phyloP scores from a whole-genome alignment of 92 coral and sea anemone genomes.

The Palythoa grandiflora region DNA sequence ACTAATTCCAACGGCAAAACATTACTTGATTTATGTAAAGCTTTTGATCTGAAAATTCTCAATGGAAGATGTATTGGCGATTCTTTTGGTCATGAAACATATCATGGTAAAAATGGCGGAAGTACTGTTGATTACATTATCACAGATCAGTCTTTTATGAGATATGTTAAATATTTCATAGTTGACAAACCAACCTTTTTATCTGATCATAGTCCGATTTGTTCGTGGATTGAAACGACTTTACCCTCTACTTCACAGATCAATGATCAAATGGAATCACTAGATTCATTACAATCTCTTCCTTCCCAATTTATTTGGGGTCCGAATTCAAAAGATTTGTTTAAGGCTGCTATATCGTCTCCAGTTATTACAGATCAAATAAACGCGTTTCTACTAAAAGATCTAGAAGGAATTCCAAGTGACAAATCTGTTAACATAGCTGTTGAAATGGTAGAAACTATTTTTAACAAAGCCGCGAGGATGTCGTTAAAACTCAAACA shows the following conservation, averaged over 20 bases:
- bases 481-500: too few relatives aligned
- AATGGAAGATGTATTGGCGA: conserved; percentile 67
- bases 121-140: conserved; percentile 51
- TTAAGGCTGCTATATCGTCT: background rate
- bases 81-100: conserved; percentile 52
- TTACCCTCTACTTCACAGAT: background rate
- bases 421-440: too few relatives aligned
- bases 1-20: conserved; percentile 46
- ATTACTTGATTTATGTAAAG: conserved; percentile 55
- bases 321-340: background rate
- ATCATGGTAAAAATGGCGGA: conserved; percentile 45
- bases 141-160: conserved; percentile 43
- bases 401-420: too few relatives aligned
- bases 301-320: background rate
- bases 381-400: background rate
- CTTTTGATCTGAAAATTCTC: conserved; percentile 43
- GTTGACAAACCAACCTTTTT: conserved; percentile 17
- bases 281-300: background rate
- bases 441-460: too few relatives aligned
- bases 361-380: background rate
- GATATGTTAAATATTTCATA: conserved; percentile 22
- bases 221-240: background rate
- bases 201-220: conserved; percentile 17
- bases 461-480: too few relatives aligned
- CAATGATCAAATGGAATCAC: background rate